A percentile compares a stretch with the other conserved stretches of the same genome.
Evolutionary conservation across 2,888 invertebrate genomes (phyloP).

Genomic region (Standfussiana lucernea): DNA sequence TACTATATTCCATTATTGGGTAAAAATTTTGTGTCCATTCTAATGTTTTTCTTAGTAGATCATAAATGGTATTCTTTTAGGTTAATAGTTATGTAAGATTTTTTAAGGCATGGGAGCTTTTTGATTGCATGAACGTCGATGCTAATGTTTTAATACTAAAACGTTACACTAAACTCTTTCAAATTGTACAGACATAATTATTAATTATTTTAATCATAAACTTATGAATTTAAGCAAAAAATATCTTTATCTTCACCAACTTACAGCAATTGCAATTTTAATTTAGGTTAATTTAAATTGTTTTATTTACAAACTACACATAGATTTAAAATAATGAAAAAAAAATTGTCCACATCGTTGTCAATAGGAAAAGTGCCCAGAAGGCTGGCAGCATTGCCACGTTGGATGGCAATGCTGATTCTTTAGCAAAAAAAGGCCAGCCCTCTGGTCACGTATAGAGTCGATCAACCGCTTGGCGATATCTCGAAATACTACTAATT

Average conservation of each 20-base stretch:
- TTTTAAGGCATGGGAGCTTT: constrained; percentile 26
- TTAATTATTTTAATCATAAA: neutral
- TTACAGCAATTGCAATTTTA: neutral
- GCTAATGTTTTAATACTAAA: neutral
- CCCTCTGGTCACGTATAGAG: too few species aligned
- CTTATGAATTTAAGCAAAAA: neutral
- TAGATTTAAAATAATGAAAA: too few species aligned
- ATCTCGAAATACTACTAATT: too few species aligned
- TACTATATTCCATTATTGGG: neutral
- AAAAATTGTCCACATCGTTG: too few species aligned
- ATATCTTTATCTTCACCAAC: neutral
- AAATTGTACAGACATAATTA: neutral
- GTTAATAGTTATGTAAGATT: neutral
- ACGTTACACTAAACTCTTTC: neutral
- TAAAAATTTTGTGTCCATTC: neutral
- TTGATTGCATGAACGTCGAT: constrained; percentile 34
- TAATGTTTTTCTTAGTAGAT: neutral
- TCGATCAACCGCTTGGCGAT: too few species aligned
- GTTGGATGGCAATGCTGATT: too few species aligned
- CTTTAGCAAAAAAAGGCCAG: too few species aligned
- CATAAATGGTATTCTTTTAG: neutral
- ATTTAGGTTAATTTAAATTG: too few species aligned
- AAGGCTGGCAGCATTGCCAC: too few species aligned
- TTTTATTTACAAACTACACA: too few species aligned
- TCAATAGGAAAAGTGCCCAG: too few species aligned